Base-by-base conservation (phyloP, 1,140 invertebrate genomes). In the Maconellicoccus hirsutus region DNA sequence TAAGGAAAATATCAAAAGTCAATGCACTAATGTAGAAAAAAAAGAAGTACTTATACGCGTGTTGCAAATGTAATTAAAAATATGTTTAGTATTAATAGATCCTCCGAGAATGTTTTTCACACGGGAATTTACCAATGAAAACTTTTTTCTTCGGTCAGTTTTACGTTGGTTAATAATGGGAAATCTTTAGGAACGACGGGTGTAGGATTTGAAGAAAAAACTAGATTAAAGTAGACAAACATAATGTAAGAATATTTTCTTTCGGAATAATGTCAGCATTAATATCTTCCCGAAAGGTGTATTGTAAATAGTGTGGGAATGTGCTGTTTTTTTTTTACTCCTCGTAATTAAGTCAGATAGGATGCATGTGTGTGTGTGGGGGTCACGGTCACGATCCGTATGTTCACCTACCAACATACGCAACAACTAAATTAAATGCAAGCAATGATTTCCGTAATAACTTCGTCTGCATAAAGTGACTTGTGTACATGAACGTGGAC, bases 241-340 rank as follows among this genome's bases (percentile, higher is more conserved):
- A 25, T 25, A 23, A 22, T 12, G 25, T 23, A 66, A 66, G 19
- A 26, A 25, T 23, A 66, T 66, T 66, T 66, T 66, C 61, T 66
- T 66, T 4, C 61, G 16, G 22, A 26, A 66, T 66, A 66, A 66
- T 66, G 61, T 66, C 61, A 66, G 61, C 25, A 66, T 66, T 66
- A 66, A 66, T 66, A 66, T 26, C 21, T 66, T 66, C 25, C 8
- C 25, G 61, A 26, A 66, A 26, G 61, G 61, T 66, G 21, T 22
- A 66, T 66, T 66, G 61, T 66, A 66, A 66, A 66, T 66, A 66
- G 61, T 66, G 61, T 66, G 61, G 61, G 61, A 66, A 66, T 66
- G 21, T 66, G 21, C 21, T 23, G 61, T 66, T 66, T 66, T 66
- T 66, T 25, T 52, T 52, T 19, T 23, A 23, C 10, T 66, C 21